Evolutionary conservation across 1,140 invertebrate species (phyloP), one percentile per base, ranked within the genome.

Genomic region (Cherax quadricarinatus): DNA sequence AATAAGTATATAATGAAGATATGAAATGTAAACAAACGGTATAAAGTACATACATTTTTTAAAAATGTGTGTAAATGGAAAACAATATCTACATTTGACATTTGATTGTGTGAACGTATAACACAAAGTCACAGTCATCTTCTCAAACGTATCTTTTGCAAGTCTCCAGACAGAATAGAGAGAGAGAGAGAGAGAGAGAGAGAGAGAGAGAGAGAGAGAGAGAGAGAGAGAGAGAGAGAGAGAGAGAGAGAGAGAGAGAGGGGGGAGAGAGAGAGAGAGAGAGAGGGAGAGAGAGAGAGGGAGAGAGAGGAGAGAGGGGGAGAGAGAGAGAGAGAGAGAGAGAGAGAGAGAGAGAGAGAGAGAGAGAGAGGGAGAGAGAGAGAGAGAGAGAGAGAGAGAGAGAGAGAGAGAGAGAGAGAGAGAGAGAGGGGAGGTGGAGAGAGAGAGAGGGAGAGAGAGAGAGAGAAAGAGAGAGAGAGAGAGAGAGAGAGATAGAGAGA

Each of bases 381-480:
- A 79, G 24, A 79, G 10, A 79, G 78, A 79, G 78, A 79, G 10
- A 79, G 78, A 79, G 78, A 82, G 49, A 82, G 80, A 82, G 49
- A 82, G 80, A 82, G 80, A 82, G 49, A 82, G 80, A 82, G 80
- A 82, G 49, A 82, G 80, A 82, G 49, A 82, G 80, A 82, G 80
- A 82, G 16, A 53, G 80, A 82, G 16, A 82, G 48, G 53, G 16
- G 21, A 9, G 21, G 51, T 18, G 51, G 21, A 41, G 79, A 80
- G 79, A 80, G 30, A 80, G 79, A 80, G 79, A 80, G 30, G 48
- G 79, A 80, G 30, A 80, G 79, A 80, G 79, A 80, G 30, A 80
- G 79, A 80, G 79, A 80, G 30, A 41, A 30, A 80, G 79, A 80
- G 30, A 80, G 79, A 80, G 30, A 80, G 79, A 80, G 79, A 80